phyloP scores from a whole-genome alignment of 2,797 vertebrate species.

The Dendrocincla fuliginosa region DNA sequence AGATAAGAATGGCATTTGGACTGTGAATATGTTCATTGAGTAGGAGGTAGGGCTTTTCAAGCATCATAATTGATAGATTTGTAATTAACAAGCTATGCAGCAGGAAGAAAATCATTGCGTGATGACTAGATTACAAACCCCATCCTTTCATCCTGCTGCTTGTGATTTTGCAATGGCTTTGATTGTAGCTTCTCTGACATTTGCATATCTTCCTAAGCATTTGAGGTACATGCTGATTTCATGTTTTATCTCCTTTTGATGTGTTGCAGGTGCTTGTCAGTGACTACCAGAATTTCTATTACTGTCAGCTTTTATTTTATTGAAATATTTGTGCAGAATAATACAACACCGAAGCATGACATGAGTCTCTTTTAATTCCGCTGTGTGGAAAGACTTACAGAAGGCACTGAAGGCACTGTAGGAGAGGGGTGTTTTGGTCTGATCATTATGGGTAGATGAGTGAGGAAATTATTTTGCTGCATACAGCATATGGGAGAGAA shows the following conservation, averaged over 20 bases:
- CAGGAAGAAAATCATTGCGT: slow-evolving; percentile 43
- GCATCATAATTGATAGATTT: slow-evolving; percentile 54
- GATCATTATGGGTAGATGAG: not conserved
- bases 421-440: not conserved
- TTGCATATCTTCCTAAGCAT: slow-evolving; percentile 58
- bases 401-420: not conserved
- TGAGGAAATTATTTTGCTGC: not conserved
- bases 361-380: not conserved
- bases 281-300: slow-evolving; percentile 32
- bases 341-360: not conserved
- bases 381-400: not conserved
- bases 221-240: slow-evolving; percentile 57
- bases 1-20: not conserved
- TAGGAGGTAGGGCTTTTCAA: slow-evolving; percentile 18
- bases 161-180: slow-evolving; percentile 52
- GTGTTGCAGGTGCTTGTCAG: slow-evolving; percentile 53
- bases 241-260: slow-evolving; percentile 43
- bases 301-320: slow-evolving; percentile 17
- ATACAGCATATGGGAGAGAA: not conserved
- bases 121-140: slow-evolving; percentile 59
- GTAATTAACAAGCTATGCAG: slow-evolving; percentile 56
- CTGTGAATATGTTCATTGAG: slow-evolving; percentile 4
- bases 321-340: slow-evolving; percentile 15
- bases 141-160: slow-evolving; percentile 35
- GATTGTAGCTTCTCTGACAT: slow-evolving; percentile 59